Conservation (phyloP, 2,113 vertebrate species). For the Labeo catla region DNA sequence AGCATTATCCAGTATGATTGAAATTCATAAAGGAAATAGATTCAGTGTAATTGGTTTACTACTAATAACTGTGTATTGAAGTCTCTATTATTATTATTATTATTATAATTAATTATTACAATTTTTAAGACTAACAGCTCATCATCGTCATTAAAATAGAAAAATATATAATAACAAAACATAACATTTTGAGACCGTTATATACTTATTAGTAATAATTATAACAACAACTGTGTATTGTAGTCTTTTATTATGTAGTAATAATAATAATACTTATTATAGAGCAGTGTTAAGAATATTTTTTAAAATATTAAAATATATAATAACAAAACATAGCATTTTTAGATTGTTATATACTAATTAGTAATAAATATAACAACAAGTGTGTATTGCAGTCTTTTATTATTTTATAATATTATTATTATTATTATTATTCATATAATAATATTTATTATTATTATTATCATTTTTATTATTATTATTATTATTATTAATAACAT, state of each 20-base stretch:
- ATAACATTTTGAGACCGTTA: background rate
- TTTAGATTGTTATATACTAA: background rate
- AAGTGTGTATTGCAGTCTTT: background rate
- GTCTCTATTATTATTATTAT: background rate
- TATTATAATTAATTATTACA: no score
- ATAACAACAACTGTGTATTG: no score
- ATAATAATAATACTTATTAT: no score
- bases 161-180: background rate
- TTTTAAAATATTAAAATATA: background rate
- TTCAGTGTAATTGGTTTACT: background rate
- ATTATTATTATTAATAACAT: background rate
- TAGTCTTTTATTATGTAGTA: no score
- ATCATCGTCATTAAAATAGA: no score
- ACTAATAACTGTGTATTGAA: background rate
- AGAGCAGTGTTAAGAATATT: background rate
- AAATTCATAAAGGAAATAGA: conserved; percentile 19
- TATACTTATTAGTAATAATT: no score
- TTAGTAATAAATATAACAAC: background rate
- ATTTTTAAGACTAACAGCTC: no score
- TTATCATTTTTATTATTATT: background rate
- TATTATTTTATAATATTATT: no score
- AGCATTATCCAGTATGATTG: conserved; percentile 45
- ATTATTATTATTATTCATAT: background rate
- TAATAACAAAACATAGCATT: background rate
- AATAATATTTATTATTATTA: background rate